Percentiles rank a stretch among this genome's conserved stretches.
Evolutionary conservation across 1,140 invertebrate species (phyloP).

Genomic region (Hormaphis cornu): DNA sequence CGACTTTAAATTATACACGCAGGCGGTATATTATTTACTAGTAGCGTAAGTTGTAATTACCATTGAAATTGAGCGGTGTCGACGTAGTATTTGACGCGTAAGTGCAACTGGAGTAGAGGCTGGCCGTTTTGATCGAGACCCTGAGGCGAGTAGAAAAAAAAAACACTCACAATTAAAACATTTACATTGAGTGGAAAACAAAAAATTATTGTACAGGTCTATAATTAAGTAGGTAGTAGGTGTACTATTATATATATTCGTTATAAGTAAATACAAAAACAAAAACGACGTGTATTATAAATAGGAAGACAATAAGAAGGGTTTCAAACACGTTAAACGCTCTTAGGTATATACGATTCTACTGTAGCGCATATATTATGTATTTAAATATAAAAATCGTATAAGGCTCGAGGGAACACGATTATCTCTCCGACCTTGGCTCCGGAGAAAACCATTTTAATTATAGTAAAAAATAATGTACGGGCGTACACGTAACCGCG

Average conservation of each 20-base stretch:
- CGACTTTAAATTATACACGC: neutral
- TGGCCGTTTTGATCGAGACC: conserved; percentile 80
- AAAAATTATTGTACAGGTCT: no score
- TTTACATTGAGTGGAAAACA: neutral
- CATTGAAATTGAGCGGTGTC: conserved; percentile 75
- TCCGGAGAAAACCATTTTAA: neutral
- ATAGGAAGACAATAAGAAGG: neutral
- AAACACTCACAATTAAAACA: neutral
- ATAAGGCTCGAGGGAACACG: conserved; percentile 1
- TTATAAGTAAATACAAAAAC: no score
- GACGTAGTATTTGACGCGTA: conserved; percentile 90
- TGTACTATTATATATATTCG: no score
- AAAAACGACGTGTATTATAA: neutral
- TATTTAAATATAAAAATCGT: no score
- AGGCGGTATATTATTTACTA: neutral
- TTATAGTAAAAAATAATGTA: neutral
- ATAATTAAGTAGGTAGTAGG: no score
- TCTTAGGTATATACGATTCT: no score
- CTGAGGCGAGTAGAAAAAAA: conserved; percentile 47
- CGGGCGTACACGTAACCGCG: no score
- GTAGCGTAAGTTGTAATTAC: conserved; percentile 43
- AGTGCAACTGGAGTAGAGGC: conserved; percentile 78
- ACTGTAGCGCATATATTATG: no score
- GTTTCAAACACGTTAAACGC: conserved; percentile 21
- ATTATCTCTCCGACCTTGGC: conserved; percentile 1